Evolutionary conservation across 2,797 vertebrate species (phyloP).

Genomic region (Arrhamphus sclerolepis): DNA sequence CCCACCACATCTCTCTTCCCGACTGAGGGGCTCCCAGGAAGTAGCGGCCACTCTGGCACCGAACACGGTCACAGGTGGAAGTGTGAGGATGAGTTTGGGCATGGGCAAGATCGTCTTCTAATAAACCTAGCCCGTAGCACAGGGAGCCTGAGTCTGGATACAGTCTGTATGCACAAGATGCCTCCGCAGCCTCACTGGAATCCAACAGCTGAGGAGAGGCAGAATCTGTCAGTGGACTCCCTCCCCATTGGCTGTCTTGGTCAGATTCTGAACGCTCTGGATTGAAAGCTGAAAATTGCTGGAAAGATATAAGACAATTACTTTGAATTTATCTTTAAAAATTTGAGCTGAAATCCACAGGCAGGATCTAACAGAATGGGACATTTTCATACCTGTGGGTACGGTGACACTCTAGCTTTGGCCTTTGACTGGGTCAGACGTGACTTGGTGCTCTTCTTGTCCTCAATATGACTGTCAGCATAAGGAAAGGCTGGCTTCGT

Average conservation of each 20-base stretch:
- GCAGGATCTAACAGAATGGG: conserved; percentile 10
- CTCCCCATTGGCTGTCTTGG: conserved; percentile 95
- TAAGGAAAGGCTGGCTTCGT: conserved; percentile 90
- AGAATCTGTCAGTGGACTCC: conserved; percentile 89
- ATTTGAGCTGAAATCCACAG: neutral
- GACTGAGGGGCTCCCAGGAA: conserved; percentile 89
- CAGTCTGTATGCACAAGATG: conserved; percentile 89
- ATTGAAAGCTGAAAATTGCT: conserved; percentile 91
- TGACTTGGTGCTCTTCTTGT: conserved; percentile 88
- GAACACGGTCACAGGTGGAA: conserved; percentile 87
- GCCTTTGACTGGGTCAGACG: conserved; percentile 85
- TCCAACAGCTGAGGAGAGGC: conserved; percentile 94
- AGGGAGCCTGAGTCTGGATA: conserved; percentile 87
- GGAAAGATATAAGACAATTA: conserved; percentile 41
- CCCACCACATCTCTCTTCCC: conserved; percentile 92
- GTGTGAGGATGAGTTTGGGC: conserved; percentile 84
- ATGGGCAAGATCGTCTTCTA: conserved; percentile 85
- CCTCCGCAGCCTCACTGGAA: conserved; percentile 79
- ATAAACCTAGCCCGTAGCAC: conserved; percentile 88
- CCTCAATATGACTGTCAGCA: conserved; percentile 85
- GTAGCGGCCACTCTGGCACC: conserved; percentile 91
- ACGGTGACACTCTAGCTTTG: conserved; percentile 91
- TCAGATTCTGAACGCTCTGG: conserved; percentile 92
- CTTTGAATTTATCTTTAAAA: conserved; percentile 3
- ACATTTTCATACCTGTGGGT: conserved; percentile 86